Base-by-base conservation (phyloP, 2,888 invertebrate species). In the Steromphala cineraria region DNA sequence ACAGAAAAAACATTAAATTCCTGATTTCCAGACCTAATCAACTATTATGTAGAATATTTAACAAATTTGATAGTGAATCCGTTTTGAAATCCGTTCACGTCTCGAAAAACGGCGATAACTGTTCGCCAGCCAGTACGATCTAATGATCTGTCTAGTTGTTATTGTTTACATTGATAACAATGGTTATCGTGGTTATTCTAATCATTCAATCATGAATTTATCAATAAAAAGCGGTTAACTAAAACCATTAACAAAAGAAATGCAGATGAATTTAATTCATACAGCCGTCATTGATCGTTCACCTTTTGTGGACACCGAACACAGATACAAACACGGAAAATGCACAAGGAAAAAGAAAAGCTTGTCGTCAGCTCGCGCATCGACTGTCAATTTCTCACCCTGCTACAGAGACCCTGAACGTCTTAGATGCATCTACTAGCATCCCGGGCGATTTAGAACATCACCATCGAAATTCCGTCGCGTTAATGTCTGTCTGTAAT, bases 381-480 rank as follows among this genome's bases (percentile, higher is more conserved):
- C 52, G 75, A 52, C 53, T 53, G 28, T 19, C 15, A 10, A 19
- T 28, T 28, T 52, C 81, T 83, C 77, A 83, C 83, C 83, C 83
- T 67, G 75, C 71, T 62, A 67, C 75, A 71, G 81, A 79, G 83
- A 81, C 79, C 75, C 40, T 71, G 53, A 62, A 78, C 79, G 81
- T 67, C 31, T 36, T 78, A 36, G 67, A 83, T 46, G 74, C 67
- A 74, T 31, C 36, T 62, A 79, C 62, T 75, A 77, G 83, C 83
- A 83, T 83, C 79, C 79, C 83, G 81, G 53, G 67, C 53, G 71
- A 53, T 71, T 83, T 76, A 74, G 21, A 46, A 74, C 21, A 62
- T 74, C 19, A 40, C 56, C 79, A 79, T 75, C 40, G 55, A 31
- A 31, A 19, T 40, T 36, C 19, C 19, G 53, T 31, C 24, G 53